Conservation (phyloP, 1,140 invertebrate species). For the Panagrolaimus sp. region DNA sequence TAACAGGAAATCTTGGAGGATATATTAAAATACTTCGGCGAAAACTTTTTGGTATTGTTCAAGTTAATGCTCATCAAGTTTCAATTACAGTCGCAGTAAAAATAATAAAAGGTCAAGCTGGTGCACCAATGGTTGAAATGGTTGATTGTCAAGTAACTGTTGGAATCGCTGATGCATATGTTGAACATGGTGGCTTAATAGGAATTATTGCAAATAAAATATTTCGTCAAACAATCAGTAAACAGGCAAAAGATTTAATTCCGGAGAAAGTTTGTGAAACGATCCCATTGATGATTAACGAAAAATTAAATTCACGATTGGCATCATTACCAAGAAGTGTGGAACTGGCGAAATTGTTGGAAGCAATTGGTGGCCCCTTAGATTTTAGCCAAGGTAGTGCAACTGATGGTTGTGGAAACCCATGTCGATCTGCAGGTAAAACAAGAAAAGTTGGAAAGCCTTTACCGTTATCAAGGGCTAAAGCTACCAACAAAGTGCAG, state of each 20-base stretch:
- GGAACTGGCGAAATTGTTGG: slow-evolving; percentile 44
- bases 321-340: slow-evolving; percentile 43
- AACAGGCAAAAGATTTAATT: slow-evolving; percentile 44
- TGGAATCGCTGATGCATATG: slow-evolving; percentile 55
- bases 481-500: too few species aligned
- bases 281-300: slow-evolving; percentile 46
- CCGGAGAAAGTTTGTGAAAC: slow-evolving; percentile 45
- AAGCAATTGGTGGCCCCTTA: slow-evolving; percentile 28
- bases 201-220: slow-evolving; percentile 55
- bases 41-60: slow-evolving; percentile 50
- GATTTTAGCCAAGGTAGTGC: slow-evolving; percentile 16
- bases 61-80: slow-evolving; percentile 54
- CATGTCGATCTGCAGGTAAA: slow-evolving; percentile 2
- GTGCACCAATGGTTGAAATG: slow-evolving; percentile 39
- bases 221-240: slow-evolving; percentile 45
- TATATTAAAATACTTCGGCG: slow-evolving; percentile 54
- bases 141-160: slow-evolving; percentile 38
- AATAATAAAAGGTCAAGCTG: slow-evolving; percentile 40
- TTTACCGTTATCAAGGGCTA: not conserved
- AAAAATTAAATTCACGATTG: slow-evolving; percentile 49
- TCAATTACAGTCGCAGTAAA: slow-evolving; percentile 43
- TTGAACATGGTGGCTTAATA: slow-evolving; percentile 55
- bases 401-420: slow-evolving; percentile 15
- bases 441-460: not conserved
- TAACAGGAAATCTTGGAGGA: slow-evolving; percentile 55